Conservation (phyloP, 2,888 invertebrate genomes). For the Caenorhabditis doughertyi region DNA sequence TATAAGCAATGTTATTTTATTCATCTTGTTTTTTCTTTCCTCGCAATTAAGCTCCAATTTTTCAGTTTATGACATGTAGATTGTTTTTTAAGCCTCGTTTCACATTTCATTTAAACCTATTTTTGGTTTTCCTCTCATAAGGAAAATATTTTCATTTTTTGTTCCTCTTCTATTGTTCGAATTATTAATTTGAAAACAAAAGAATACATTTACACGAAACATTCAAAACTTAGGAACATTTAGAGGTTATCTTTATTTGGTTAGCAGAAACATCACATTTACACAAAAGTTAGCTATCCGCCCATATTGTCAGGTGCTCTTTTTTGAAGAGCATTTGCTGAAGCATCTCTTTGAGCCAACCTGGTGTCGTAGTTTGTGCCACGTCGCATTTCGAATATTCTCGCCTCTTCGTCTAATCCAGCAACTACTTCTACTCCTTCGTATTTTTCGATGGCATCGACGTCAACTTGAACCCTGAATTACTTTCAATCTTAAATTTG, state of each 20-base stretch:
- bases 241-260: slow-evolving; percentile 38
- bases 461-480: slow-evolving; percentile 71
- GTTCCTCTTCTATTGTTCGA: neutral
- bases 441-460: slow-evolving; percentile 82
- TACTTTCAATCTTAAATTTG: neutral
- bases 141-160: neutral
- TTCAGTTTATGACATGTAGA: too few relatives aligned
- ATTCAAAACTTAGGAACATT: slow-evolving; percentile 24
- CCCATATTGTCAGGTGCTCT: slow-evolving; percentile 42
- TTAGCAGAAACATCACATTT: slow-evolving; percentile 41
- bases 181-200: neutral
- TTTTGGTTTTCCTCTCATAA: neutral
- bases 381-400: slow-evolving; percentile 78
- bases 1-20: too few relatives aligned
- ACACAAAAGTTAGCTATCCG: slow-evolving; percentile 41
- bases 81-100: too few relatives aligned
- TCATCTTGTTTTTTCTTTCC: too few relatives aligned
- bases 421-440: slow-evolving; percentile 80
- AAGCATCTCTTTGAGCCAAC: slow-evolving; percentile 63
- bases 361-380: slow-evolving; percentile 69
- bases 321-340: slow-evolving; percentile 50
- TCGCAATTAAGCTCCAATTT: too few relatives aligned
- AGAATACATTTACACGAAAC: neutral
- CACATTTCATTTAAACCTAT: neutral
- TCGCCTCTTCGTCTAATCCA: slow-evolving; percentile 83